These are phyloP conservation scores for Dioctria rufipes DNA, from an alignment of 2,888 invertebrate genomes.

Conservation along the genomic window DNA sequence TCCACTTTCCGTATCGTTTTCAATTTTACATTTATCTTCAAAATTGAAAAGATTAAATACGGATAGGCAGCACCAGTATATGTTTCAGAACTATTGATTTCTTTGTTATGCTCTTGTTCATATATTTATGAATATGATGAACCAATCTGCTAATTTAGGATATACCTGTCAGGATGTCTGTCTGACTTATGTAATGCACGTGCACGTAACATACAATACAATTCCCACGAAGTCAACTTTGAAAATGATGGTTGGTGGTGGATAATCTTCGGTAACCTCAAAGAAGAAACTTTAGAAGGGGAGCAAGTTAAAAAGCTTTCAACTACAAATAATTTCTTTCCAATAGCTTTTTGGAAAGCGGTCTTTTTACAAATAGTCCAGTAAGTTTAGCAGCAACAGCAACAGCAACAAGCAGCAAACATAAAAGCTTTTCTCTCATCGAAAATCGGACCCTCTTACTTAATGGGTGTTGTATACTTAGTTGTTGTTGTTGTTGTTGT, in stretches of 20 bases:
- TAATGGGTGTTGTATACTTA: background rate
- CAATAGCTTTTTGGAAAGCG: constrained; percentile 8
- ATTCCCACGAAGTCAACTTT: too few relatives aligned
- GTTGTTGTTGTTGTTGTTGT: background rate
- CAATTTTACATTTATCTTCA: too few relatives aligned
- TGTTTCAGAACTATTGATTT: constrained; percentile 1
- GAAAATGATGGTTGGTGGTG: background rate
- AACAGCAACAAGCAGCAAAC: background rate
- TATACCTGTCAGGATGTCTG: background rate
- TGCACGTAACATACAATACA: too few relatives aligned
- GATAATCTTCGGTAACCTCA: background rate
- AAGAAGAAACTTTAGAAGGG: background rate
- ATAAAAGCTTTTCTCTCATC: background rate
- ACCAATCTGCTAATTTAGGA: constrained; percentile 23
- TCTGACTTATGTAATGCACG: too few relatives aligned
- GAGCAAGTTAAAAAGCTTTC: too few relatives aligned
- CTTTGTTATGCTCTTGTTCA: background rate
- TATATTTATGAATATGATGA: constrained; percentile 9
- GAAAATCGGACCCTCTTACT: background rate
- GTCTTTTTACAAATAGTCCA: background rate
- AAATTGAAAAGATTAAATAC: too few relatives aligned
- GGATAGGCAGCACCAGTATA: too few relatives aligned
- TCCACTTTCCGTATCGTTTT: too few relatives aligned
- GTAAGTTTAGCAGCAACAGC: background rate
- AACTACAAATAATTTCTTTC: background rate